Conservation (phyloP, 53 echinoderm and acorn worm species). For the Holothuria leucospilota region DNA sequence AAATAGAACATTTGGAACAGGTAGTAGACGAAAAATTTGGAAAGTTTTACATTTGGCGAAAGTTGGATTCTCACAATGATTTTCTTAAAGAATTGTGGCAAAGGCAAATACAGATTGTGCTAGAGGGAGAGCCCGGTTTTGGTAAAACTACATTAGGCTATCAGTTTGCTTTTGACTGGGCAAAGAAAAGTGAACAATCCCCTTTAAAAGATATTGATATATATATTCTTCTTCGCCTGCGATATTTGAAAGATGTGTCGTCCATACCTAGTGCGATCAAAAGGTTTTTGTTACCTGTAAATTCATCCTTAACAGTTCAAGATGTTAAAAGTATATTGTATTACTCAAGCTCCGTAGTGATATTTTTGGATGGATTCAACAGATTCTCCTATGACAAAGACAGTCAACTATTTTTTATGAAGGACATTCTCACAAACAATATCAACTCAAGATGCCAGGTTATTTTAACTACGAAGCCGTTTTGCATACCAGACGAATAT, state of each 20-base stretch:
- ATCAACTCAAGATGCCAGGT: too few relatives aligned
- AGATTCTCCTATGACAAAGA: not conserved
- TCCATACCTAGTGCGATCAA: not conserved
- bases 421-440: too few relatives aligned
- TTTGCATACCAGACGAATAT: too few relatives aligned
- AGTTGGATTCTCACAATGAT: not conserved
- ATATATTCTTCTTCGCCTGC: not conserved
- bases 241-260: not conserved
- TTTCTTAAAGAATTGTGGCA: not conserved
- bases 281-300: not conserved
- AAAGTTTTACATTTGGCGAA: not conserved
- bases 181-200: not conserved
- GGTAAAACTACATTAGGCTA: not conserved
- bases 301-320: not conserved
- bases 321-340: not conserved
- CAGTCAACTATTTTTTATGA: not conserved
- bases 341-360: not conserved
- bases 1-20: too few relatives aligned
- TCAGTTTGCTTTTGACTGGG: not conserved
- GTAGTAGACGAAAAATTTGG: too few relatives aligned
- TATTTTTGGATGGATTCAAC: slow-evolving; percentile 8
- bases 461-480: too few relatives aligned
- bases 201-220: not conserved
- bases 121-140: not conserved
- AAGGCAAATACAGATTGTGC: not conserved